A percentile compares a stretch with the other conserved stretches of the same genome.
Conservation (phyloP, 2,797 vertebrate species). For the Cyclopterus lumpus region DNA sequence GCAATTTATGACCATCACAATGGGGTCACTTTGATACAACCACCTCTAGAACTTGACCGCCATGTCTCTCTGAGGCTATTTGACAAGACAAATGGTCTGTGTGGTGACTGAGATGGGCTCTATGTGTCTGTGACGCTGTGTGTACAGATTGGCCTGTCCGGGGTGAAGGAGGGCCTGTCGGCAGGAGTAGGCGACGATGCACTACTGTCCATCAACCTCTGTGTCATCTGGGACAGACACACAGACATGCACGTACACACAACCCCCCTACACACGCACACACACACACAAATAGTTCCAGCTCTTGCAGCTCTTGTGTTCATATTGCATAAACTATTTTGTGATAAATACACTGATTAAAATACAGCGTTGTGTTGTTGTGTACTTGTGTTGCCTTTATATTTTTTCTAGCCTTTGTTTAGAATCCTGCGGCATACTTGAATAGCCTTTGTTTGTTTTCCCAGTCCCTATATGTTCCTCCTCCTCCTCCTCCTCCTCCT, state of each 20-base stretch:
- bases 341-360: constrained; percentile 48
- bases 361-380: not conserved
- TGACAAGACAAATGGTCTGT: constrained; percentile 77
- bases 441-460: constrained; percentile 41
- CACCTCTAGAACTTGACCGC: constrained; percentile 73
- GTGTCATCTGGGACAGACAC: constrained; percentile 49
- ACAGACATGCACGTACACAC: constrained; percentile 17
- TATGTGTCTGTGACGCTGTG: constrained; percentile 70
- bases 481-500: constrained; percentile 37
- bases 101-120: constrained; percentile 66
- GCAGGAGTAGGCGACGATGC: constrained; percentile 58
- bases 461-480: constrained; percentile 38
- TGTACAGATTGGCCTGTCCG: constrained; percentile 78
- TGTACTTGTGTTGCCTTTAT: constrained; percentile 29
- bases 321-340: constrained; percentile 39
- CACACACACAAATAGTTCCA: not conserved
- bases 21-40: constrained; percentile 77
- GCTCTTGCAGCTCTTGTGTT: constrained; percentile 12
- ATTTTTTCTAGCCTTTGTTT: constrained; percentile 19
- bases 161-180: constrained; percentile 75
- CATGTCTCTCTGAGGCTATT: constrained; percentile 61
- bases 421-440: constrained; percentile 24
- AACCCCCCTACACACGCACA: not conserved
- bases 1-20: constrained; percentile 68
- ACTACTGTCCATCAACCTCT: constrained; percentile 67